These are phyloP conservation scores for Chalcosyrphus nemorum DNA, from an alignment of 2,888 invertebrate species.

Conservation along the genomic window DNA sequence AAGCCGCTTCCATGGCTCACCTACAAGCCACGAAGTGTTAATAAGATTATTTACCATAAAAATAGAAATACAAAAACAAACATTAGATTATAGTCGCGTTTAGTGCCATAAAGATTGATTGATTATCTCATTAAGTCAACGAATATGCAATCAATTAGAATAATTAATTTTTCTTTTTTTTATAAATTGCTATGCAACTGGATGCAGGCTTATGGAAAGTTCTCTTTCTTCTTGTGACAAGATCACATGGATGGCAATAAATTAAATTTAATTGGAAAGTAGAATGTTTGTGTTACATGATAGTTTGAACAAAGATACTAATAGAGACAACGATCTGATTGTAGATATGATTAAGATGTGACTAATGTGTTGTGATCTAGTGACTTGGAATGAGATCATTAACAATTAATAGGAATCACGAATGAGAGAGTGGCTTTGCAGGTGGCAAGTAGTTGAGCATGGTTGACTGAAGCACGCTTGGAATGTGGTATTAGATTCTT, in stretches of 20 bases:
- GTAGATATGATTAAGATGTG: conserved; percentile 18
- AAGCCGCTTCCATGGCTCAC: neutral
- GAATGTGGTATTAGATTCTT: too few relatives aligned
- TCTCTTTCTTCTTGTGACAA: neutral
- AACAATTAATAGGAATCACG: neutral
- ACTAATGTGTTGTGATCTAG: conserved; percentile 32
- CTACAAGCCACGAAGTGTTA: neutral
- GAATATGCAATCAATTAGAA: conserved; percentile 58
- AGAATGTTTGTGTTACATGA: conserved; percentile 41
- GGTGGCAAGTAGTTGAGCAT: neutral
- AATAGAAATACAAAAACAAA: neutral
- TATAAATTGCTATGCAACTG: neutral
- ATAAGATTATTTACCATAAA: neutral
- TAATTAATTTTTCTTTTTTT: conserved; percentile 27
- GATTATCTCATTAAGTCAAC: conserved; percentile 53
- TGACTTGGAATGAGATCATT: conserved; percentile 33
- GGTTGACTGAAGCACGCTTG: neutral
- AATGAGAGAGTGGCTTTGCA: neutral
- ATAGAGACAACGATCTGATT: conserved; percentile 12
- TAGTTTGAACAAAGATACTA: conserved; percentile 33
- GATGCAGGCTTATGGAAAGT: neutral
- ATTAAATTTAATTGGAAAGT: conserved; percentile 58
- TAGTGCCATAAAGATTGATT: conserved; percentile 30
- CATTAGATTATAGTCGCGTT: neutral
- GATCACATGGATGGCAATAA: conserved; percentile 10